Conservation (phyloP, 2,113 vertebrate species). For the Tenrec ecaudatus region DNA sequence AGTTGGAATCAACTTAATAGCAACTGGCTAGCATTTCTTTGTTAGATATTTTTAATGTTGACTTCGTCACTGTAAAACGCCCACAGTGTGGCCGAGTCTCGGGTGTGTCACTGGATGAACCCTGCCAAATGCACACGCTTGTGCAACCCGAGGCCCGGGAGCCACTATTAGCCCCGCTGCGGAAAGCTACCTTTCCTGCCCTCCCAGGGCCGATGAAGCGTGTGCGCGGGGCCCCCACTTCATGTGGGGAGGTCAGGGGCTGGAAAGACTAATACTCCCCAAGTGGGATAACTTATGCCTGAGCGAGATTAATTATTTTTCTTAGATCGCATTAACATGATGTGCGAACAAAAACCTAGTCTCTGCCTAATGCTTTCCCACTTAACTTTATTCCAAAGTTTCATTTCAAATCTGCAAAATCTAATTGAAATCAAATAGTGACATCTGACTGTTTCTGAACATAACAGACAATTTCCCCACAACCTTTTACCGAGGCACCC, state of each 20-base stretch:
- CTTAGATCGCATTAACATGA: slow-evolving; percentile 38
- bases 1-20: not conserved
- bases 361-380: not conserved
- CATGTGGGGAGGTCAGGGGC: not conserved
- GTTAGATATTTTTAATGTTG: slow-evolving; percentile 8
- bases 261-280: slow-evolving; percentile 34
- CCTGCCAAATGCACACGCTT: slow-evolving; percentile 22
- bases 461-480: slow-evolving; percentile 31
- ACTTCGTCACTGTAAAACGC: not conserved
- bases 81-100: not conserved
- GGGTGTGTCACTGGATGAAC: slow-evolving; percentile 34
- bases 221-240: not conserved
- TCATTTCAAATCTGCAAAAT: slow-evolving; percentile 65
- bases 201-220: not conserved
- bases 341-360: slow-evolving; percentile 21
- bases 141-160: slow-evolving; percentile 10
- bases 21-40: not conserved
- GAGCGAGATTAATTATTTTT: slow-evolving; percentile 18
- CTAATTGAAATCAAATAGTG: slow-evolving; percentile 61
- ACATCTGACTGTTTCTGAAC: slow-evolving; percentile 64
- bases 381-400: slow-evolving; percentile 45
- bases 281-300: not conserved
- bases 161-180: not conserved
- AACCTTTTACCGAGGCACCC: slow-evolving; percentile 48
- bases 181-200: not conserved